Evolutionary conservation across 2,797 vertebrate genomes (phyloP).

Genomic region (Macroramphosus scolopax): DNA sequence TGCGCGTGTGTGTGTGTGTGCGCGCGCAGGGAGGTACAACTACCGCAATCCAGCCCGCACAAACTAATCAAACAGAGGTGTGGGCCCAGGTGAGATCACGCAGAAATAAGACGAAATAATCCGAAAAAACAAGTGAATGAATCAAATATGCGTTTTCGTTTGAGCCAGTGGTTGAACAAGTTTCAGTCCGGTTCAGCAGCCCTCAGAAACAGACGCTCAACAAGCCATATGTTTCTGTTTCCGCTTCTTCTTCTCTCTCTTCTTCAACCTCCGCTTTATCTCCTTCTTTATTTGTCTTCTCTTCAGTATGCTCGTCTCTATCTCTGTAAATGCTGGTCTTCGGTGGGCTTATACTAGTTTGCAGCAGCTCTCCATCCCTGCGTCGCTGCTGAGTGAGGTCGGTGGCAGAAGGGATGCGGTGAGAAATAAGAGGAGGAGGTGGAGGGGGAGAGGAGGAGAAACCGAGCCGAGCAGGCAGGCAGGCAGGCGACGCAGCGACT

Average conservation of each 20-base stretch:
- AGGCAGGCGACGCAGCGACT: constrained; percentile 40
- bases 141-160: too few relatives aligned
- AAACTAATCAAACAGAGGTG: constrained; percentile 52
- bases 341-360: constrained; percentile 5
- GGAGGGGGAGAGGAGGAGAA: constrained; percentile 31
- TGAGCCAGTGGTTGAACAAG: constrained; percentile 48
- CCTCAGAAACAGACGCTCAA: constrained; percentile 32
- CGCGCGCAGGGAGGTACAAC: constrained; percentile 35
- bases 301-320: neutral
- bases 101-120: neutral
- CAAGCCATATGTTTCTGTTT: constrained; percentile 64
- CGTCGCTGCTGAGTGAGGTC: constrained; percentile 54
- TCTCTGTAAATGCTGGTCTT: neutral
- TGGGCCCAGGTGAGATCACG: constrained; percentile 24
- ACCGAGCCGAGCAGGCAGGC: constrained; percentile 10
- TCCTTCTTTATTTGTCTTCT: neutral
- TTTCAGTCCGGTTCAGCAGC: constrained; percentile 41
- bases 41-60: constrained; percentile 46
- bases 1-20: constrained; percentile 13
- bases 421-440: constrained; percentile 46
- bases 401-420: constrained; percentile 58
- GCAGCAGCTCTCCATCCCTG: constrained; percentile 59
- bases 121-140: neutral
- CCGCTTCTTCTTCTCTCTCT: constrained; percentile 21
- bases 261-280: neutral